Evolutionary conservation across 2,888 invertebrate genomes (phyloP), one percentile per base, ranked within the genome.

Genomic region (Silvanus unidentatus): DNA sequence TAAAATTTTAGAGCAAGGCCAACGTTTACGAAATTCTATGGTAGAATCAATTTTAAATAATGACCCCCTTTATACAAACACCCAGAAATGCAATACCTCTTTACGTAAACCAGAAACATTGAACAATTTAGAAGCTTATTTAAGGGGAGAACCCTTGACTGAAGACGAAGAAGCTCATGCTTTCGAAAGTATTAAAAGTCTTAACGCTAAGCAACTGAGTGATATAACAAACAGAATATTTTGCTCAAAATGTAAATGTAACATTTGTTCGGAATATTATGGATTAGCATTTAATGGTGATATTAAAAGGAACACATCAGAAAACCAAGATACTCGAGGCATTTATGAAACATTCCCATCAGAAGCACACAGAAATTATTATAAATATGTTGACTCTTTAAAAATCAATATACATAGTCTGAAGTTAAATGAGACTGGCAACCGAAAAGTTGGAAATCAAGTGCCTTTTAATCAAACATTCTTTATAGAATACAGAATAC

Each of bases 401-500:
- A 71, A 70, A 63, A 59, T 76, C 45, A 55, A 63, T 6, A 59
- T 77, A 16, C 69, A 73, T 49, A 72, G 68, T 42, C 62, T 77
- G 39, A 58, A 60, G 32, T 62, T 76, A 44, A 75, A 68, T 55
- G 60, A 71, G 42, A 71, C 71, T 16, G 76, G 76, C 10, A 69
- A 70, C 48, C 63, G 71, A 54, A 69, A 72, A 59, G 64, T 71
- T 10, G 12, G 12, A 32, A 32, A n/a, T n/a, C 32, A 32, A 49
- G 53, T 50, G 37, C 54, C 60, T 46, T 43, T 50, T 14, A 52
- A 57, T 29, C 62, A 62, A 48, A 74, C 70, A 16, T 76, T 73
- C 59, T 74, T 75, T 59, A 60, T 75, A 29, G 75, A 75, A 48
- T 76, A 75, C 57, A 60, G 69, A 46, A 55, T 73, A 45, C 70